These are phyloP conservation scores for Xestia xanthographa DNA, from an alignment of 2,888 invertebrate species.

Conservation along the genomic window DNA sequence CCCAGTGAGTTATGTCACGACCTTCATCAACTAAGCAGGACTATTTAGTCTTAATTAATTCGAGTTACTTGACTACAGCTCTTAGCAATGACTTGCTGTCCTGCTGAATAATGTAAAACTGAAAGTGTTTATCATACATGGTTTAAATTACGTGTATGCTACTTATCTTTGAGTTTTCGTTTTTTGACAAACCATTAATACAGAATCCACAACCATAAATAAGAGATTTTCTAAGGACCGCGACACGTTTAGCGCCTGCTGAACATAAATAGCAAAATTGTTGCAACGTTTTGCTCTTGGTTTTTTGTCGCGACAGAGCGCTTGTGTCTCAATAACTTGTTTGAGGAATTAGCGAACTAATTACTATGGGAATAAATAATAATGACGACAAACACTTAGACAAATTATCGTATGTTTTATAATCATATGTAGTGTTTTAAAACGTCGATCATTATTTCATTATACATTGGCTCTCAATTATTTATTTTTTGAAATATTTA, in stretches of 20 bases:
- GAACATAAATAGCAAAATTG: neutral
- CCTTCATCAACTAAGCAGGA: constrained; percentile 14
- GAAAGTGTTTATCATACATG: neutral
- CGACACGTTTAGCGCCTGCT: neutral
- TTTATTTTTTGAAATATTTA: neutral
- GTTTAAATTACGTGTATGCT: neutral
- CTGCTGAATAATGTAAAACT: neutral
- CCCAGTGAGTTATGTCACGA: constrained; percentile 13
- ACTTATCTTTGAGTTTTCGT: neutral
- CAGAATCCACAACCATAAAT: too few species aligned
- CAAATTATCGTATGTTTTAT: neutral
- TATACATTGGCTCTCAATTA: too few species aligned
- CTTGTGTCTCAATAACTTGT: neutral
- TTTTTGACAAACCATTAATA: neutral
- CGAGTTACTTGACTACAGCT: neutral
- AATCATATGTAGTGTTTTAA: neutral
- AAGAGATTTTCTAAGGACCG: fast-evolving
- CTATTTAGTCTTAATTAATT: neutral
- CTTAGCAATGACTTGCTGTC: constrained; percentile 12
- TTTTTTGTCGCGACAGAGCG: neutral
- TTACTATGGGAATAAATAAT: neutral
- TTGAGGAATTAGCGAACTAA: neutral
- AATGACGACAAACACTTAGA: neutral
- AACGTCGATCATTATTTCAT: neutral
- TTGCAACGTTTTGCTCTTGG: neutral